Percentiles rank a stretch among this genome's conserved stretches.
Evolutionary conservation across 2,113 vertebrate genomes (phyloP).

Genomic region (Ameiurus melas): DNA sequence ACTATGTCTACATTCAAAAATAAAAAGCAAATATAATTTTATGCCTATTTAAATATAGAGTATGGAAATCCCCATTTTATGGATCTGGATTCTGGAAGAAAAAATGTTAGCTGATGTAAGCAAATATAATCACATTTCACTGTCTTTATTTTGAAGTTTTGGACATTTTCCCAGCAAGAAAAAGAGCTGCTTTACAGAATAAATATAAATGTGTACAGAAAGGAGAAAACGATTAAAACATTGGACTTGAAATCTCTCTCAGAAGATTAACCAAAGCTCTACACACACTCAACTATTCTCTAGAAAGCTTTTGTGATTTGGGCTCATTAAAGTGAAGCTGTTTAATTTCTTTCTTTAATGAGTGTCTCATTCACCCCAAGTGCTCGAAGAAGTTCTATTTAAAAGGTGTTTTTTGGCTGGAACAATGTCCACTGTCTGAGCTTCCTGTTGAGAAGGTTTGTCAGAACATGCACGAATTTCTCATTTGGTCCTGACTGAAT

Average conservation of each 20-base stretch:
- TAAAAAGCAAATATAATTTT: background rate
- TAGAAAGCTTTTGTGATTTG: slow-evolving; percentile 16
- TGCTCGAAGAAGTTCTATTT: background rate
- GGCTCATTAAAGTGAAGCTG: slow-evolving; percentile 12
- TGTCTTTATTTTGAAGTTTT: background rate
- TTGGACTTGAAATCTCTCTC: background rate
- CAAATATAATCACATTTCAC: background rate
- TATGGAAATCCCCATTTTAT: background rate
- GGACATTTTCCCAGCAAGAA: background rate
- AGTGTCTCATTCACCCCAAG: background rate
- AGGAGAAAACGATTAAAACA: slow-evolving; percentile 2
- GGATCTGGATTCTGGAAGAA: background rate
- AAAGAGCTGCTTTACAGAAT: background rate
- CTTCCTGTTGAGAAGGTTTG: background rate
- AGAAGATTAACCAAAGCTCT: background rate
- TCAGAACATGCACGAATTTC: background rate
- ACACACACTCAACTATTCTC: background rate
- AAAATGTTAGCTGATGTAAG: background rate
- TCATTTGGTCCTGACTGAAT: background rate
- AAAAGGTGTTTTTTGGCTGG: background rate
- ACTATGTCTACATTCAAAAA: background rate
- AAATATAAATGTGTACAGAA: background rate
- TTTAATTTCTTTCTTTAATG: background rate
- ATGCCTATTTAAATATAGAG: background rate
- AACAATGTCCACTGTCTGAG: background rate